A percentile compares a stretch with the other conserved stretches of the same genome.
These are phyloP conservation scores for Fulmarus glacialis DNA, from an alignment of 2,113 vertebrate species.

Conservation along the genomic window DNA sequence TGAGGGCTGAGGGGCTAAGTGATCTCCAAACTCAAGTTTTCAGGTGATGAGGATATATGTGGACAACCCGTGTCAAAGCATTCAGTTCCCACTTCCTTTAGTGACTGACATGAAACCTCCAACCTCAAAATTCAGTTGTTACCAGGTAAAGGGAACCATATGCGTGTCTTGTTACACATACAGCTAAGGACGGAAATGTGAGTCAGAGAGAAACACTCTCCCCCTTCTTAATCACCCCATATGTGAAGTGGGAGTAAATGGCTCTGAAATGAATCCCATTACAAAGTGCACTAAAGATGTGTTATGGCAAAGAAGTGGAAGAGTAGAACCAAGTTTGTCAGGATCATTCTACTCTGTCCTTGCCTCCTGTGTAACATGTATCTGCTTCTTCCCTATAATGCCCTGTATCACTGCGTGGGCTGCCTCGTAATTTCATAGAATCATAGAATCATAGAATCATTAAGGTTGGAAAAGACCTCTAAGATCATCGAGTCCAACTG, in stretches of 20 bases:
- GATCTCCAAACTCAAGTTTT: background rate
- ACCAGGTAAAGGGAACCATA: background rate
- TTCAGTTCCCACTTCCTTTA: background rate
- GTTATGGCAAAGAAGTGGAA: background rate
- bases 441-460: too few species aligned
- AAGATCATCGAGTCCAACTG: too few species aligned
- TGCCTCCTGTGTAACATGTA: background rate
- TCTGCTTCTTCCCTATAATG: background rate
- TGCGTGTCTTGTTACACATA: background rate
- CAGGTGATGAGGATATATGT: background rate
- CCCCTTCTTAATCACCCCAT: background rate
- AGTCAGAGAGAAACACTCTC: background rate
- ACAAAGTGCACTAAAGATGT: background rate
- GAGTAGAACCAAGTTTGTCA: background rate
- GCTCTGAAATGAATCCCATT: background rate
- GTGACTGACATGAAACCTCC: background rate
- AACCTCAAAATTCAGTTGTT: background rate
- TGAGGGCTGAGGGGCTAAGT: background rate
- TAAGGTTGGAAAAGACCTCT: too few species aligned
- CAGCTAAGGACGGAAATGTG: background rate
- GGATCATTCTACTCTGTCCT: background rate
- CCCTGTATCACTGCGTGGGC: background rate
- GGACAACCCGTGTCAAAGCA: background rate
- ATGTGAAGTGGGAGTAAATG: background rate
- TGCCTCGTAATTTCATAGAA: background rate